Conservation (phyloP, 2,888 invertebrate genomes). For the Pachycephus smyrnensis region DNA sequence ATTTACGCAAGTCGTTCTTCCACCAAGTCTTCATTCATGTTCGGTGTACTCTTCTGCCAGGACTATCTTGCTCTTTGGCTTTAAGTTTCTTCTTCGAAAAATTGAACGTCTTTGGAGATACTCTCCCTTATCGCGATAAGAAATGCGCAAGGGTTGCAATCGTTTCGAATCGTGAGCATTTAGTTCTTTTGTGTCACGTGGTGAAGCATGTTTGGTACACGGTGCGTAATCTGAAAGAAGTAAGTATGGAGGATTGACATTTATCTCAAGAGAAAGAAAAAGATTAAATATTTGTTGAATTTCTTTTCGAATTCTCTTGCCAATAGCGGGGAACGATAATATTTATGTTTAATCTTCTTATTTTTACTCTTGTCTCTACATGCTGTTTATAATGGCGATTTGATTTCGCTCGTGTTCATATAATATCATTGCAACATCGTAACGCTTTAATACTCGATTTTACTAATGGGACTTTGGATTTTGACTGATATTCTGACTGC, state of each 20-base stretch:
- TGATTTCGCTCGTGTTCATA: neutral
- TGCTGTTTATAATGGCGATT: neutral
- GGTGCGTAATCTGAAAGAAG: neutral
- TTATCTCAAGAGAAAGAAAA: neutral
- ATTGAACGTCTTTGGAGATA: neutral
- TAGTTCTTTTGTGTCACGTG: neutral
- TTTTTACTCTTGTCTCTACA: neutral
- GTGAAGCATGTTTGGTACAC: neutral
- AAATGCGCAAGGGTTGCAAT: neutral
- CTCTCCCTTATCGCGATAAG: neutral
- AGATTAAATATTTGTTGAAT: neutral
- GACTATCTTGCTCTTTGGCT: neutral
- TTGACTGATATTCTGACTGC: neutral
- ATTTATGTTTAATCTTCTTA: neutral
- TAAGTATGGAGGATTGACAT: neutral
- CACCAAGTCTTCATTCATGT: slow-evolving; percentile 45
- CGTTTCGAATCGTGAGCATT: neutral
- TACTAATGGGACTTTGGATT: neutral
- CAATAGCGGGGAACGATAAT: neutral
- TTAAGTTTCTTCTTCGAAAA: neutral
- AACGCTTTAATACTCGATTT: neutral
- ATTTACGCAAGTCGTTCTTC: slow-evolving; percentile 32
- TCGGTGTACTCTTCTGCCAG: slow-evolving; percentile 33
- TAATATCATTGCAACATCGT: neutral
- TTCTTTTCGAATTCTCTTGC: no score